These are phyloP conservation scores for Eudemis profundana DNA, from an alignment of 2,888 invertebrate genomes.

Conservation along the genomic window DNA sequence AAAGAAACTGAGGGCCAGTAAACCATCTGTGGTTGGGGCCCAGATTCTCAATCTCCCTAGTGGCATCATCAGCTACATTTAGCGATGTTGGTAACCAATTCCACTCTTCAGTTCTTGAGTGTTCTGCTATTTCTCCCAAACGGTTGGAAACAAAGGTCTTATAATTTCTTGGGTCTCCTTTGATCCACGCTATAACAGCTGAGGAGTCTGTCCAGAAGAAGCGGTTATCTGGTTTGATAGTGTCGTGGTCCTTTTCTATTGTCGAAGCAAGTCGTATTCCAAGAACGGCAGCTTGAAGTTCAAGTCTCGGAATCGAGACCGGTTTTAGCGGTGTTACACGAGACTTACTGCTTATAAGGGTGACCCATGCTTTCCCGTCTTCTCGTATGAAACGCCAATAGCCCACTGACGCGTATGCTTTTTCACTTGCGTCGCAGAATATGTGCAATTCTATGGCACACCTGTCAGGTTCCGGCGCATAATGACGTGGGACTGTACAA, in stretches of 20 bases:
- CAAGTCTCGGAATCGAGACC: too few relatives aligned
- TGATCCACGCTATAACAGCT: slow-evolving; percentile 27
- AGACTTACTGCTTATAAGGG: too few relatives aligned
- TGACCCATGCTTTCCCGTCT: too few relatives aligned
- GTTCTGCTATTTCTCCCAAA: slow-evolving; percentile 34
- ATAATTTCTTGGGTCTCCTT: slow-evolving; percentile 12
- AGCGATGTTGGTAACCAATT: slow-evolving; percentile 4
- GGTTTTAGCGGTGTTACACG: too few relatives aligned
- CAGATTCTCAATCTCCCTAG: neutral
- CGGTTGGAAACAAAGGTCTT: slow-evolving; percentile 38
- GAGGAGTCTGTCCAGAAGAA: slow-evolving; percentile 37
- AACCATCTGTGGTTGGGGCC: neutral
- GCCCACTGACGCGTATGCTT: slow-evolving; percentile 45
- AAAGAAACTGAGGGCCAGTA: neutral
- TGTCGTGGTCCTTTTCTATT: too few relatives aligned
- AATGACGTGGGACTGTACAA: neutral
- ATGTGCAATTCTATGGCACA: neutral
- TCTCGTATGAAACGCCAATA: slow-evolving; percentile 42
- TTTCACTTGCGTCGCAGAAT: slow-evolving; percentile 45
- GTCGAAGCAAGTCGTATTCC: too few relatives aligned
- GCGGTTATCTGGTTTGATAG: neutral
- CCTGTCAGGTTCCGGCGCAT: neutral
- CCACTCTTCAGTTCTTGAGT: slow-evolving; percentile 7
- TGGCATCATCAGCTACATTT: slow-evolving; percentile 34
- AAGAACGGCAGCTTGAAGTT: too few relatives aligned